These are phyloP conservation scores for Chrysopilus asiliformis DNA, from an alignment of 2,888 invertebrate species.

Conservation along the genomic window DNA sequence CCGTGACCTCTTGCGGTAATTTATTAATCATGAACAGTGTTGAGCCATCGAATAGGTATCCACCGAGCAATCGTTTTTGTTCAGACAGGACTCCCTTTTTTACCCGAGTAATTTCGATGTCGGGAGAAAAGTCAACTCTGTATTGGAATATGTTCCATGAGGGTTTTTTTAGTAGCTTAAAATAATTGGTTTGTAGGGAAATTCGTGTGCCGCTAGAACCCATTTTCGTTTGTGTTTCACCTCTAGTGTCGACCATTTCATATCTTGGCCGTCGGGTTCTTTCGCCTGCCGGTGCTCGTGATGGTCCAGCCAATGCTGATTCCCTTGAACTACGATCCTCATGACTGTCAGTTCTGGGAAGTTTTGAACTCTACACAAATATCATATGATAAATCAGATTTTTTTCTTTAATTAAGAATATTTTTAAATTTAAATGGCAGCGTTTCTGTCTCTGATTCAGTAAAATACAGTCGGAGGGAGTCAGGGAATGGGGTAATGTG, in stretches of 20 bases:
- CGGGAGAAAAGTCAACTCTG: conserved; percentile 57
- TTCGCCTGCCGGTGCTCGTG: no score
- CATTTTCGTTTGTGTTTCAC: conserved; percentile 23
- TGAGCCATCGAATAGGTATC: conserved; percentile 65
- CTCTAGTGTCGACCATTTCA: conserved; percentile 27
- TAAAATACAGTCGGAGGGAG: no score
- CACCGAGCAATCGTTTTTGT: conserved; percentile 44
- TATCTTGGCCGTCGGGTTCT: conserved; percentile 11
- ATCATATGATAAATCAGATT: no score
- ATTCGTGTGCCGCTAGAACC: conserved; percentile 42
- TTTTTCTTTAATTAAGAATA: no score
- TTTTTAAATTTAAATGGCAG: no score
- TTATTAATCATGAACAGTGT: conserved; percentile 50
- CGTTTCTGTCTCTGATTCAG: no score
- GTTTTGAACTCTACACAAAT: no score
- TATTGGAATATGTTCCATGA: conserved; percentile 63
- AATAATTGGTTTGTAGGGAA: conserved; percentile 52
- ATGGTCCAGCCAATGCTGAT: no score
- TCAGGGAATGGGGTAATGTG: no score
- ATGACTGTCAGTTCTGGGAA: no score
- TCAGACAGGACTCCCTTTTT: conserved; percentile 47
- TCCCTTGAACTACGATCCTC: no score
- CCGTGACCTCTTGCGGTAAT: conserved; percentile 44
- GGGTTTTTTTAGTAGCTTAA: conserved; percentile 46
- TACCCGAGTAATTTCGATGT: conserved; percentile 49